phyloP scores from a whole-genome alignment of 1,140 invertebrate genomes.

The Gryon sp. region DNA sequence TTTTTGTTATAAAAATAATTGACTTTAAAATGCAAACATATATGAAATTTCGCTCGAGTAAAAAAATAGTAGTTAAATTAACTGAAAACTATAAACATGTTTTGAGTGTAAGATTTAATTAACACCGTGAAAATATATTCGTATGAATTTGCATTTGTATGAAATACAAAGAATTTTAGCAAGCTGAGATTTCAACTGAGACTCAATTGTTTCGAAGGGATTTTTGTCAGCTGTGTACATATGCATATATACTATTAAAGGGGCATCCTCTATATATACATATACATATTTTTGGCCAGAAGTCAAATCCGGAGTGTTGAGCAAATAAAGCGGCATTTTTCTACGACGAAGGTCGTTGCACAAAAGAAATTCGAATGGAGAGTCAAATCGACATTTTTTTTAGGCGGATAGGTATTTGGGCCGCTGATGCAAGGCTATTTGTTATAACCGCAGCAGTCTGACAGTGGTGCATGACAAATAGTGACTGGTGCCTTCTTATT shows the following conservation, averaged over 20 bases:
- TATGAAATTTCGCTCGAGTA: no score
- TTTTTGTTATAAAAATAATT: no score
- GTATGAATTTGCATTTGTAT: neutral
- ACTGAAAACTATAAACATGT: no score
- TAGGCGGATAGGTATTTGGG: slow-evolving; percentile 35
- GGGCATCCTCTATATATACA: slow-evolving; percentile 53
- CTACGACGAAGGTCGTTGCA: slow-evolving; percentile 58
- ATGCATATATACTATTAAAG: slow-evolving; percentile 57
- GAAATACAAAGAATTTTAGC: slow-evolving; percentile 3
- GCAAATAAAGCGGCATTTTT: slow-evolving; percentile 69
- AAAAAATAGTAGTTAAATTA: neutral
- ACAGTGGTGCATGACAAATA: slow-evolving; percentile 56
- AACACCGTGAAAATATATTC: no score
- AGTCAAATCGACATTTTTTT: slow-evolving; percentile 53
- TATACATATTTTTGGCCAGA: slow-evolving; percentile 74
- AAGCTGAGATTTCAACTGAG: slow-evolving; percentile 2
- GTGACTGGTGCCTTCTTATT: slow-evolving; percentile 51
- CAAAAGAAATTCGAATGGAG: slow-evolving; percentile 54
- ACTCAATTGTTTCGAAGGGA: slow-evolving; percentile 69
- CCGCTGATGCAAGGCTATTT: slow-evolving; percentile 48
- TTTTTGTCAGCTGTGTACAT: slow-evolving; percentile 74
- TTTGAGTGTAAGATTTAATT: no score
- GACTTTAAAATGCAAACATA: no score
- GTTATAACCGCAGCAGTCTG: slow-evolving; percentile 44
- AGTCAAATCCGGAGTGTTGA: slow-evolving; percentile 74